A percentile compares a stretch with the other conserved stretches of the same genome.
Conservation (phyloP, 2,888 invertebrate genomes). For the Chironomus riparius region DNA sequence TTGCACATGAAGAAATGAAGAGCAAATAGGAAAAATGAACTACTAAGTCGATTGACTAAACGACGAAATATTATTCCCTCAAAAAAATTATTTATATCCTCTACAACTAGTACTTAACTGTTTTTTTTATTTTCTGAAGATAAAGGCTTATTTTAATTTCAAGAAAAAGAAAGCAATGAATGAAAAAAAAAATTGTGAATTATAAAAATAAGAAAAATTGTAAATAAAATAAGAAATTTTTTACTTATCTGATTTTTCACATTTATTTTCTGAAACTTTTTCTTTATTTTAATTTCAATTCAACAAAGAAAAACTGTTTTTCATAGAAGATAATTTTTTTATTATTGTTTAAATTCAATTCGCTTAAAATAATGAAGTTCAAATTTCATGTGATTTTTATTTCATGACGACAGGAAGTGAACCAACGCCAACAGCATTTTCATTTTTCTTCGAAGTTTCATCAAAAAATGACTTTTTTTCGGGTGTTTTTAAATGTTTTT, state of each 20-base stretch:
- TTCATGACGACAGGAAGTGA: constrained; percentile 22
- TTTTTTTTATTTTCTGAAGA: not conserved
- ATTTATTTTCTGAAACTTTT: not conserved
- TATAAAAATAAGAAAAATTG: not conserved
- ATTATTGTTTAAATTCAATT: too few relatives aligned
- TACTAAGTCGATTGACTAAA: not conserved
- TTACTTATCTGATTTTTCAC: not conserved
- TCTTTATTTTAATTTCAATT: not conserved
- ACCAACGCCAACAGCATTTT: constrained; percentile 16
- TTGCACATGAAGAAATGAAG: not conserved
- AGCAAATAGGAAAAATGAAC: not conserved
- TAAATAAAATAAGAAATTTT: not conserved
- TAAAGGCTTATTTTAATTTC: not conserved
- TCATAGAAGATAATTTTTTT: not conserved
- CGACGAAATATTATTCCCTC: not conserved
- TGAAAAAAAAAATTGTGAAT: not conserved
- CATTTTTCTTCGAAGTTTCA: not conserved
- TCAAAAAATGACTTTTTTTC: not conserved
- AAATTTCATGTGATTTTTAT: not conserved
- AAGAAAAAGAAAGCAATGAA: not conserved
- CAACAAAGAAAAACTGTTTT: not conserved
- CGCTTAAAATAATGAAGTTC: not conserved
- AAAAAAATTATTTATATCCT: not conserved
- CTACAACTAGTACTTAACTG: too few relatives aligned
- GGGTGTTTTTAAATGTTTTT: too few relatives aligned